These are phyloP conservation scores for Mactromeris polynyma DNA, from an alignment of 2,888 invertebrate genomes.

Conservation along the genomic window DNA sequence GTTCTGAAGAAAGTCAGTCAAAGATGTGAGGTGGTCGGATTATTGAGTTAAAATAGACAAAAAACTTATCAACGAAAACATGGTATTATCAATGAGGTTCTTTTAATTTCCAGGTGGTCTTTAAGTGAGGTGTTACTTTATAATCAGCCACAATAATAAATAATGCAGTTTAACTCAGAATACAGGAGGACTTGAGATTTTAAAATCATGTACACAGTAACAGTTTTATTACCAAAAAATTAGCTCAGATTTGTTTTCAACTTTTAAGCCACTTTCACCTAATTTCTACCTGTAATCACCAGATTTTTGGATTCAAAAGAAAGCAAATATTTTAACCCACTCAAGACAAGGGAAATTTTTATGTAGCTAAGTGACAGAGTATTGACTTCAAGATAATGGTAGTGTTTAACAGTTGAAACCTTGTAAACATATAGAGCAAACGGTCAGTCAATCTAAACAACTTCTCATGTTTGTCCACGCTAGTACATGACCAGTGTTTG, in stretches of 20 bases:
- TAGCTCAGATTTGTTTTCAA: neutral
- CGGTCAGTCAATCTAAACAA: neutral
- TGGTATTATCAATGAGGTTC: too few relatives aligned
- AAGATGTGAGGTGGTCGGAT: too few relatives aligned
- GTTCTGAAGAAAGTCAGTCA: too few relatives aligned
- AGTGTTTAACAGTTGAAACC: neutral
- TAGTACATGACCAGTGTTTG: neutral
- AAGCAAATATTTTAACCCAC: neutral
- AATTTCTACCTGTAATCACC: slow-evolving; percentile 2
- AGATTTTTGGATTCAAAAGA: neutral
- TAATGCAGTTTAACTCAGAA: neutral
- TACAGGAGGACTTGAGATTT: neutral
- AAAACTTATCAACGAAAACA: too few relatives aligned
- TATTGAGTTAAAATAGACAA: too few relatives aligned
- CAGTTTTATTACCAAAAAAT: neutral
- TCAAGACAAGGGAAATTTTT: slow-evolving; percentile 23
- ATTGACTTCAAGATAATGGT: slow-evolving; percentile 41
- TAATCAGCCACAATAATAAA: neutral
- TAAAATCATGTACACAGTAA: neutral
- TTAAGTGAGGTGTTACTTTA: neutral
- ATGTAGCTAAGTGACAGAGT: slow-evolving; percentile 27
- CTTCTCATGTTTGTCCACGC: neutral
- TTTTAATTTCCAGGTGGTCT: neutral
- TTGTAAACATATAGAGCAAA: neutral
- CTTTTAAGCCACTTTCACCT: neutral